Percentiles rank a stretch among this genome's conserved stretches.
Conservation (phyloP, 2,888 invertebrate genomes). For the Hoplodrina blanda region DNA sequence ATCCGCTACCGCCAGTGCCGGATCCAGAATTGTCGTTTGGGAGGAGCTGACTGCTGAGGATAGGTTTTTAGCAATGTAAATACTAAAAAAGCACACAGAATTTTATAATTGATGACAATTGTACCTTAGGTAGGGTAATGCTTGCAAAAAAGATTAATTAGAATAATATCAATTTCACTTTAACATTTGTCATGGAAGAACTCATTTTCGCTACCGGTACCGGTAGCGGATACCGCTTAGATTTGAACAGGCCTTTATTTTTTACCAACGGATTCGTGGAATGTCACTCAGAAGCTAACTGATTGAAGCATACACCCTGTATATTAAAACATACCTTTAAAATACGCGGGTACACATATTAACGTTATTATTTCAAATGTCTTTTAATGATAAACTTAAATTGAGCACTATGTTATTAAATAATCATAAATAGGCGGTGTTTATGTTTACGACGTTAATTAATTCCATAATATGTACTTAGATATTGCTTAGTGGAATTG, state of each 20-base stretch:
- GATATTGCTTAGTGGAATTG: conserved; percentile 35
- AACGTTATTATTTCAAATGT: conserved; percentile 4
- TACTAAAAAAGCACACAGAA: too few species aligned
- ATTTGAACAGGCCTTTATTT: neutral
- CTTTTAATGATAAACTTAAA: conserved; percentile 44
- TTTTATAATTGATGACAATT: too few species aligned
- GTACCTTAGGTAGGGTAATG: too few species aligned
- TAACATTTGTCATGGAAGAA: too few species aligned
- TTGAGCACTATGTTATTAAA: conserved; percentile 56
- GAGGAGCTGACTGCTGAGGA: too few species aligned
- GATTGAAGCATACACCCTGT: neutral
- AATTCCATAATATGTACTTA: conserved; percentile 23
- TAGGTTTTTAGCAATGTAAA: too few species aligned
- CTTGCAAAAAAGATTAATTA: too few species aligned
- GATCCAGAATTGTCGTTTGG: too few species aligned
- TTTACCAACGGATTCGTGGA: neutral
- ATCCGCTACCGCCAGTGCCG: too few species aligned
- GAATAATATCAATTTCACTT: too few species aligned
- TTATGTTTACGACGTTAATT: conserved; percentile 10
- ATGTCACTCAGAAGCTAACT: neutral
- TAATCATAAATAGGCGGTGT: conserved; percentile 50
- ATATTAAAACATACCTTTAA: neutral
- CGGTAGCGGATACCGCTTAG: too few species aligned
- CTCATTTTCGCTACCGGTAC: too few species aligned
- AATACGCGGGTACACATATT: neutral